Percentiles rank a stretch among this genome's conserved stretches.
Evolutionary conservation across 2,888 invertebrate species (phyloP).

Genomic region (Zele albiditarsus): DNA sequence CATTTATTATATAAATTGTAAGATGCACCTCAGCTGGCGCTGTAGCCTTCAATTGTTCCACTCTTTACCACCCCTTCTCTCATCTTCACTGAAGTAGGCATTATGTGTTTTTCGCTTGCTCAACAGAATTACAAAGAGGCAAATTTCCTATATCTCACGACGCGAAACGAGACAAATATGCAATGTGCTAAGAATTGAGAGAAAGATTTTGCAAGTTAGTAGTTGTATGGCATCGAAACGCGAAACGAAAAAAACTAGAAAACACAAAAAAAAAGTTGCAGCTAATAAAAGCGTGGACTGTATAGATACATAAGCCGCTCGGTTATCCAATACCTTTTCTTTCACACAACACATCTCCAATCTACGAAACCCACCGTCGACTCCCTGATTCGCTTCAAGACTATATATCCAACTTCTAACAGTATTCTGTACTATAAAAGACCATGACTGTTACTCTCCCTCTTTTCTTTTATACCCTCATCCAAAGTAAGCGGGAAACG

Average conservation of each 20-base stretch:
- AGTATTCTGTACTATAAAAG: conserved; percentile 13
- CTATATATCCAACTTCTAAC: background rate
- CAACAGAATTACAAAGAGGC: conserved; percentile 45
- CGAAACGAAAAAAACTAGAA: conserved; percentile 1
- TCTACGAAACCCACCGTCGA: conserved; percentile 1
- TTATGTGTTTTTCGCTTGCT: conserved; percentile 55
- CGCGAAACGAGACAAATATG: background rate
- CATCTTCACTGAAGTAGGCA: conserved; percentile 27
- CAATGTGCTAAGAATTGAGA: conserved; percentile 7
- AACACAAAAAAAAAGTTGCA: background rate
- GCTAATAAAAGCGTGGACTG: conserved; percentile 1
- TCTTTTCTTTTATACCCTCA: conserved; percentile 7
- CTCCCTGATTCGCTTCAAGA: conserved; percentile 7
- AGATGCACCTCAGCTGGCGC: background rate
- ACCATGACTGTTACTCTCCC: background rate
- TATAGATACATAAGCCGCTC: background rate
- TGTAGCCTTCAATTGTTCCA: background rate
- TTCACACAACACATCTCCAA: background rate
- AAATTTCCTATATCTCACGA: conserved; percentile 10
- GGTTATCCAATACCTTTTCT: background rate
- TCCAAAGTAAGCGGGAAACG: background rate
- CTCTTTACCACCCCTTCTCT: background rate
- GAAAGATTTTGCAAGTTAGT: conserved; percentile 25
- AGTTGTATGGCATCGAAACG: background rate
- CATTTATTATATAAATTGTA: background rate